Percentiles rank a stretch among this genome's conserved stretches.
Conservation (phyloP, 2,888 invertebrate genomes). For the Acleris holmiana region DNA sequence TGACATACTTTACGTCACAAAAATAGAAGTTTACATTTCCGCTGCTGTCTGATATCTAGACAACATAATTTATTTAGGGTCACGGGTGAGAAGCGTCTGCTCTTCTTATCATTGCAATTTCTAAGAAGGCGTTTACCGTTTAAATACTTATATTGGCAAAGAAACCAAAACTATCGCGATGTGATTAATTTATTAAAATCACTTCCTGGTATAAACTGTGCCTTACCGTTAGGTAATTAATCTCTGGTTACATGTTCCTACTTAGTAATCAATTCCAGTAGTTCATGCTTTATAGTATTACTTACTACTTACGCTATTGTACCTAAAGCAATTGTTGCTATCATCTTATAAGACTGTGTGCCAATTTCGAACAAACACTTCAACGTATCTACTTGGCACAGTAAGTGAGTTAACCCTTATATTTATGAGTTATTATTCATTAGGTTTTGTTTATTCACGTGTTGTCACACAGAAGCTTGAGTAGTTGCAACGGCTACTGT, state of each 20-base stretch:
- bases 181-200: not conserved
- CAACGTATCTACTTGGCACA: not conserved
- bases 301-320: no score
- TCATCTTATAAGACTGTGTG: not conserved
- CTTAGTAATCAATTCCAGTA: no score
- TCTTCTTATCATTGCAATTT: constrained; percentile 49
- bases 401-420: constrained; percentile 4
- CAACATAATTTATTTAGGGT: constrained; percentile 66
- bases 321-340: no score
- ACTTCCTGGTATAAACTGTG: not conserved
- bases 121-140: constrained; percentile 2
- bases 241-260: no score
- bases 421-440: constrained; percentile 33
- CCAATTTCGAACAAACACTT: not conserved
- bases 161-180: not conserved
- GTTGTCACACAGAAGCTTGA: constrained; percentile 22
- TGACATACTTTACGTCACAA: constrained; percentile 35
- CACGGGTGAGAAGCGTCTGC: constrained; percentile 52
- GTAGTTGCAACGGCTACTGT: constrained; percentile 26
- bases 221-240: not conserved
- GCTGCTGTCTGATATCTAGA: constrained; percentile 46
- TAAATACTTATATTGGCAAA: not conserved
- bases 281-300: no score
- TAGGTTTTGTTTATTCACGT: constrained; percentile 29
- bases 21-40: constrained; percentile 44